Base-by-base conservation (phyloP, 2,113 vertebrate species). In the Nanorana parkeri region DNA sequence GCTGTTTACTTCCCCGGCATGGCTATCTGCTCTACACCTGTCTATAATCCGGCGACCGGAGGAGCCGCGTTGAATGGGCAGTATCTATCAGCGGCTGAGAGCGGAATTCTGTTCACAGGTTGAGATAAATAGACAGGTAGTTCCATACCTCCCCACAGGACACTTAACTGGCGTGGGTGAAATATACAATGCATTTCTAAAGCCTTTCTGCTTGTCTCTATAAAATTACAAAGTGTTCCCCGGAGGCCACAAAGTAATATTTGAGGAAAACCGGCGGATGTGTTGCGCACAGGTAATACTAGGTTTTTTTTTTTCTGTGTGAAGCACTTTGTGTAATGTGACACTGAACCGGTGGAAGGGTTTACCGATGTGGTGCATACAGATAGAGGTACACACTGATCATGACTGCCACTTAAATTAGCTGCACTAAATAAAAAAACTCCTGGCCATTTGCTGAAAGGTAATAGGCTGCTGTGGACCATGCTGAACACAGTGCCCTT, bases 161-260 rank as follows among this genome's bases (percentile, higher is more conserved):
- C 80, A 75, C 71, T 83, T 83, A 83, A 83, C 75, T 68, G 71
- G 72, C 64, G 52, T 60, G 61, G 80, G 80, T 83, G 80, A 83
- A 83, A 83, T 83, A 83, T 83, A 83, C 72, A n/a, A 56, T 72
- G 41, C 72, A 76, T 83, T 83, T 83, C 80, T 76, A 83, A 83
- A 83, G 80, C 72, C 72, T 83, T 83, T 83, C 58, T 83, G 63
- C 80, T 83, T 60, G 71, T 66, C 72, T 83, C 71, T 68, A 75
- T 83, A 83, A 83, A 83, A 83, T 83, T 76, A 83, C 80, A 73
- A 83, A 76, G 72, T 67, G 80, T 55, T 83, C 72, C 80, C 80
- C 2, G 52, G 80, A 83, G 80, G 80, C 63, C 51, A 24, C 10
- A 52, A 61, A 76, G 64, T 60, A 74, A 83, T 83, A 67, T 83